Conservation (phyloP, 2,888 invertebrate species). For the Melitaea athalia region DNA sequence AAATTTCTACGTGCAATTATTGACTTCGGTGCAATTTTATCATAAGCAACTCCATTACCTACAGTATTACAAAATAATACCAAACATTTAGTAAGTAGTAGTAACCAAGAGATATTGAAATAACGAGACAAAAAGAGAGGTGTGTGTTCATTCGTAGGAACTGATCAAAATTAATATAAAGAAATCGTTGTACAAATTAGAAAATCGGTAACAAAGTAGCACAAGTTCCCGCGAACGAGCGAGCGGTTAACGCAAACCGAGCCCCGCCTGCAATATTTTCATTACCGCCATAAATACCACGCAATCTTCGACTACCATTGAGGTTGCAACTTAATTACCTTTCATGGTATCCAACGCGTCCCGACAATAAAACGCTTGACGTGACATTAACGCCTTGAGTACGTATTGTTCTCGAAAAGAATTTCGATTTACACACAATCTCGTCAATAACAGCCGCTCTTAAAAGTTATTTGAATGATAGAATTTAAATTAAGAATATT, state of each 20-base stretch:
- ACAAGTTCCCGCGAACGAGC: slow-evolving; percentile 47
- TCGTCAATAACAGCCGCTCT: background rate
- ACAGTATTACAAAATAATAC: background rate
- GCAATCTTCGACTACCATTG: slow-evolving; percentile 56
- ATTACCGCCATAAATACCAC: slow-evolving; percentile 58
- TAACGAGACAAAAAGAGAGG: background rate
- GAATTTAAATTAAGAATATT: background rate
- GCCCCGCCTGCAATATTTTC: slow-evolving; percentile 60
- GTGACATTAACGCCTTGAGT: slow-evolving; percentile 41
- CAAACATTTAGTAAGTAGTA: background rate
- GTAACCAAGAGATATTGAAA: background rate
- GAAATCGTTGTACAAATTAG: slow-evolving; percentile 37
- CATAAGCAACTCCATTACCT: too few species aligned
- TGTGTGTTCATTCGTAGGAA: background rate
- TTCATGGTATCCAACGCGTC: slow-evolving; percentile 45
- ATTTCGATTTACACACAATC: slow-evolving; percentile 21
- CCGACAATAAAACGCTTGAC: slow-evolving; percentile 37
- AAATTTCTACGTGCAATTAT: too few species aligned
- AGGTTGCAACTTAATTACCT: slow-evolving; percentile 61
- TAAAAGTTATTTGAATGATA: slow-evolving; percentile 1
- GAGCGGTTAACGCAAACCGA: slow-evolving; percentile 50
- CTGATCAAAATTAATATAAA: slow-evolving; percentile 8
- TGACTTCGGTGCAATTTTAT: too few species aligned
- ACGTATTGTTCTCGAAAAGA: slow-evolving; percentile 39
- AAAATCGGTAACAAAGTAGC: slow-evolving; percentile 49